Evolutionary conservation across 35 echinoderm and acorn worm species (phyloP).

Genomic region (Acanthaster planci): DNA sequence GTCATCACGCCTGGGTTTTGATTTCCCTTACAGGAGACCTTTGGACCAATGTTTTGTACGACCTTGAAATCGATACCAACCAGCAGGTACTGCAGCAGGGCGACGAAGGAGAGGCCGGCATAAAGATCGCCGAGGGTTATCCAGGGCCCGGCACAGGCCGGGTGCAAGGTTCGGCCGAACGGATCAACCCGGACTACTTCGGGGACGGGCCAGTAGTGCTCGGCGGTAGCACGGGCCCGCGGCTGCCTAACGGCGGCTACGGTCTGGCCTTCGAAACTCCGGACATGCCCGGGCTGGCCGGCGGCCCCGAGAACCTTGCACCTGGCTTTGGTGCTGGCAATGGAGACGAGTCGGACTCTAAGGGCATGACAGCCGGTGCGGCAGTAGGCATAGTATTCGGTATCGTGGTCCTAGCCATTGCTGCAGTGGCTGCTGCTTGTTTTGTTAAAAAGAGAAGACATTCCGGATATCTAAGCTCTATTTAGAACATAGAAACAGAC

Average conservation of each 20-base stretch:
- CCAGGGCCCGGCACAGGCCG: neutral
- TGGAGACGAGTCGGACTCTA: neutral
- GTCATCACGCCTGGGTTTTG: too few relatives aligned
- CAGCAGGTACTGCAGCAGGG: neutral
- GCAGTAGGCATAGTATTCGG: neutral
- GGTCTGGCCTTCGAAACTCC: too few relatives aligned
- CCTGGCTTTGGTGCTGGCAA: neutral
- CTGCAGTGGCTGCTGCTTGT: neutral
- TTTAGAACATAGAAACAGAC: too few relatives aligned
- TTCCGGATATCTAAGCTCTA: neutral
- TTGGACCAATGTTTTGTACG: too few relatives aligned
- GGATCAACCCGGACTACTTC: slow-evolving; percentile 1
- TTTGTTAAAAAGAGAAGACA: neutral
- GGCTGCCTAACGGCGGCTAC: too few relatives aligned
- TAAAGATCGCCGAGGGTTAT: neutral
- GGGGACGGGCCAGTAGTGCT: neutral
- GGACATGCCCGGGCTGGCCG: too few relatives aligned
- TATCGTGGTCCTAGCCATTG: neutral
- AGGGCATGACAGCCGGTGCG: too few relatives aligned
- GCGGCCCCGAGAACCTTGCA: too few relatives aligned
- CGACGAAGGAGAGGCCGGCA: neutral
- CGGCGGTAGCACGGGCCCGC: too few relatives aligned
- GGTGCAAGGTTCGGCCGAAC: neutral
- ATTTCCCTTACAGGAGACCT: too few relatives aligned
- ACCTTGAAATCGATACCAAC: neutral